phyloP scores from a whole-genome alignment of 2,797 vertebrate genomes.

The Harpagifer antarcticus region DNA sequence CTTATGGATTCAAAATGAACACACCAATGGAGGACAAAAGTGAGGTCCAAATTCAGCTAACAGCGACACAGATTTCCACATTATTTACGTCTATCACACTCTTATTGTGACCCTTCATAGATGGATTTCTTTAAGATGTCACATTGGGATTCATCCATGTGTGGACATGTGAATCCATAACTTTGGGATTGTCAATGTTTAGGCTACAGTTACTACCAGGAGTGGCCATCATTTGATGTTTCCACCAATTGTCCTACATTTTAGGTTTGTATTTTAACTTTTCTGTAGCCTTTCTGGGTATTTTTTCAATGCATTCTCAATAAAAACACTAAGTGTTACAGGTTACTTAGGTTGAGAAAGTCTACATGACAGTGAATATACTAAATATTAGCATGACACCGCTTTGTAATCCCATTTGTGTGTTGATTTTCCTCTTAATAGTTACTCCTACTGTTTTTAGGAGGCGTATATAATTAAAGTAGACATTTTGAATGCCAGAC shows the following conservation, averaged over 20 bases:
- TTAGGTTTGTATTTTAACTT: neutral
- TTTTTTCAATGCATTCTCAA: neutral
- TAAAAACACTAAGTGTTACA: too few species aligned
- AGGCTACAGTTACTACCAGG: neutral
- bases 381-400: neutral
- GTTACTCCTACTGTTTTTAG: neutral
- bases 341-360: too few species aligned
- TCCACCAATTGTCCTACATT: neutral
- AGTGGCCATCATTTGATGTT: neutral
- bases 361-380: neutral
- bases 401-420: neutral
- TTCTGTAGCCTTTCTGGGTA: neutral
- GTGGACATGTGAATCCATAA: neutral
- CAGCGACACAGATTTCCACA: neutral
- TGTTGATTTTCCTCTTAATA: neutral
- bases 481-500: constrained; percentile 3
- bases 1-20: constrained; percentile 46
- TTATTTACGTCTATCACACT: neutral
- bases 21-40: neutral
- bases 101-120: neutral
- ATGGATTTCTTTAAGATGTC: neutral
- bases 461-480: constrained; percentile 9
- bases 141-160: neutral
- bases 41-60: neutral
- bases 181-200: neutral